Evolutionary conservation across 2,888 invertebrate genomes (phyloP), one percentile per base, ranked within the genome.

Genomic region (Archaeoteleia sp.): DNA sequence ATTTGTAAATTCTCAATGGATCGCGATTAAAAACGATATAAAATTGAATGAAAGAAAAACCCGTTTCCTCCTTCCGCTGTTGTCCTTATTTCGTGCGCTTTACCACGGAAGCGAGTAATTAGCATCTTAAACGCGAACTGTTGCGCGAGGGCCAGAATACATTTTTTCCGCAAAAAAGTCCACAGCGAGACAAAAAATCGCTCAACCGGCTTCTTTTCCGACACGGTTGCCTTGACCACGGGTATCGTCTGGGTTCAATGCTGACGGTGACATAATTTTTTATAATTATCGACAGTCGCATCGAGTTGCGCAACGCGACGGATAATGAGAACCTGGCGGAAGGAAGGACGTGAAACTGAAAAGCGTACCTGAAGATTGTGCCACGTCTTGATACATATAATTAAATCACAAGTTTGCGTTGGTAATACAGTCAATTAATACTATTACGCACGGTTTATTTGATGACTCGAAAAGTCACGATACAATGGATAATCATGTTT

Each of bases 141-240:
- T 51, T 14, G 45, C 20, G 42, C 30, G 49, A 49, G 42, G 48
- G 30, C 20, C 37, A 35, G 55, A 39, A 27, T 35, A 39, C n/a
- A n/a, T n/a, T n/a, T 9, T 54, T 49, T 66, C 54, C 60, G 30
- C 32, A 4, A 27, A 12, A 8, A 15, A 8, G 13, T 13, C n/a
- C 8, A 8, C 25, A 12, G 35, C n/a, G 9, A 20, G 12, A 37
- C 4, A 37, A 37, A 13, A 39, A 39, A 39, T 54, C 39, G 49
- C 43, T 42, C 29, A 39, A 43, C 49, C 40, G 62, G 46, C 58
- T 58, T 63, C 57, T 29, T 43, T 27, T 43, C 9, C 40, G 51
- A 71, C 65, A 51, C 29, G 70, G 67, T 73, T 54, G 55, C 78
- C 76, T 79, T 78, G 80, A 79, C 78, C 76, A 53, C 70, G 39